These are phyloP conservation scores for Oopsacas minuta DNA, from an alignment of 37 sponge, comb jelly and placozoan species.

Conservation along the genomic window DNA sequence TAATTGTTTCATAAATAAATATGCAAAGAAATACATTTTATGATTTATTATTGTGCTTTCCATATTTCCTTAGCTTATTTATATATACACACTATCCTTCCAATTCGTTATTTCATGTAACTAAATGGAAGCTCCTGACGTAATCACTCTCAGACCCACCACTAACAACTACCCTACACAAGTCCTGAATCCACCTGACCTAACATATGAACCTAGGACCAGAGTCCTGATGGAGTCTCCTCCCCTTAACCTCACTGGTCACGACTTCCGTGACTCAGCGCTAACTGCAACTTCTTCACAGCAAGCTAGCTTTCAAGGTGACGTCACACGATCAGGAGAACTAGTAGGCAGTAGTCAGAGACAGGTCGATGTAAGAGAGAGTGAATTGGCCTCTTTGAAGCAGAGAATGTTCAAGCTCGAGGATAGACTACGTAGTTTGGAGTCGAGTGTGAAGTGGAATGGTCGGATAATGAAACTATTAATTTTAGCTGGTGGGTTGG, in stretches of 20 bases:
- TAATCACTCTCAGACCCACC: constrained; percentile 2
- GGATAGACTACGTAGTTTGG: not conserved
- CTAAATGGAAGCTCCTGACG: constrained; percentile 1
- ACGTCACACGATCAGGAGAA: not conserved
- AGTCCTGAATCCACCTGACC: not conserved
- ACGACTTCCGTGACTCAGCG: not conserved
- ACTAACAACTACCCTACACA: not conserved
- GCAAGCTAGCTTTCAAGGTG: not conserved
- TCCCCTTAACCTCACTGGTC: not conserved
- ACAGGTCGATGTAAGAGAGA: not conserved
- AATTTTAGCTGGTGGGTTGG: not conserved
- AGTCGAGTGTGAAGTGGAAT: not conserved
- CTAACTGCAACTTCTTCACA: not conserved
- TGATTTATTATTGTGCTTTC: too few species aligned
- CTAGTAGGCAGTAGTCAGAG: not conserved
- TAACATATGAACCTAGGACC: not conserved
- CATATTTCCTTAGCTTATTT: too few species aligned
- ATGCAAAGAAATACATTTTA: too few species aligned
- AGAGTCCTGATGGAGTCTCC: not conserved
- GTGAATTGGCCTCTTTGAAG: not conserved
- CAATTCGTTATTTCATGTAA: not conserved
- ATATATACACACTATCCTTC: too few species aligned
- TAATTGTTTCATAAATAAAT: too few species aligned
- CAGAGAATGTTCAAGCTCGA: not conserved
- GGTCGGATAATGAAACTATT: not conserved